Percentiles rank a stretch among this genome's conserved stretches.
Evolutionary conservation across 2,888 invertebrate species (phyloP).

Genomic region (Lymantria dispar): DNA sequence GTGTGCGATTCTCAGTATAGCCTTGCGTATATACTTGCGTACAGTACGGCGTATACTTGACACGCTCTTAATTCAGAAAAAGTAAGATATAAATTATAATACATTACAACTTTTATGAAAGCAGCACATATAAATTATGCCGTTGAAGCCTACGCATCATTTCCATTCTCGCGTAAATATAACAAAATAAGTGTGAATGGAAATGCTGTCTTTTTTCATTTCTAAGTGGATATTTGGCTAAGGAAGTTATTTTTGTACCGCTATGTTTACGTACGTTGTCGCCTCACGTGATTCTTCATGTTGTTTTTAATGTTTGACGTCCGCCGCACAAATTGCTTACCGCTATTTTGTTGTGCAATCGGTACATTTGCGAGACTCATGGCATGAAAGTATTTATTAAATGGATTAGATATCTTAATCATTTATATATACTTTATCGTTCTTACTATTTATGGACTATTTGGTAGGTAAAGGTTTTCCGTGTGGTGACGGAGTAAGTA

Average conservation of each 20-base stretch:
- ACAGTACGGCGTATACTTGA: no score
- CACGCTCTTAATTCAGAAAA: no score
- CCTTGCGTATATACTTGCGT: no score
- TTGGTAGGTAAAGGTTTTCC: no score
- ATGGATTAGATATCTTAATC: no score
- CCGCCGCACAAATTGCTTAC: constrained; percentile 36
- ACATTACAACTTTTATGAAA: no score
- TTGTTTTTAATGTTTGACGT: constrained; percentile 48
- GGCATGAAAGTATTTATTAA: neutral
- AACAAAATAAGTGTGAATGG: constrained; percentile 34
- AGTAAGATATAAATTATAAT: no score
- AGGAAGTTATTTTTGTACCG: constrained; percentile 33
- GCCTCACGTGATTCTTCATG: constrained; percentile 57
- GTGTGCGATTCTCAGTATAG: no score
- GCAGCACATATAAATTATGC: neutral
- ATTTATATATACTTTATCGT: no score
- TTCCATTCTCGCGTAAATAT: neutral
- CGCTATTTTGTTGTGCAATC: constrained; percentile 47
- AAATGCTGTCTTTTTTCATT: constrained; percentile 23
- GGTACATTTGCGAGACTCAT: neutral
- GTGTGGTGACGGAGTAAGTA: no score
- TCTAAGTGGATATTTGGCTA: constrained; percentile 15
- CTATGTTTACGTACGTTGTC: constrained; percentile 47
- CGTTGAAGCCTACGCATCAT: neutral
- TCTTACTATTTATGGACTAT: no score